Evolutionary conservation across 2,797 vertebrate genomes (phyloP).

Genomic region (Peromyscus eremicus): DNA sequence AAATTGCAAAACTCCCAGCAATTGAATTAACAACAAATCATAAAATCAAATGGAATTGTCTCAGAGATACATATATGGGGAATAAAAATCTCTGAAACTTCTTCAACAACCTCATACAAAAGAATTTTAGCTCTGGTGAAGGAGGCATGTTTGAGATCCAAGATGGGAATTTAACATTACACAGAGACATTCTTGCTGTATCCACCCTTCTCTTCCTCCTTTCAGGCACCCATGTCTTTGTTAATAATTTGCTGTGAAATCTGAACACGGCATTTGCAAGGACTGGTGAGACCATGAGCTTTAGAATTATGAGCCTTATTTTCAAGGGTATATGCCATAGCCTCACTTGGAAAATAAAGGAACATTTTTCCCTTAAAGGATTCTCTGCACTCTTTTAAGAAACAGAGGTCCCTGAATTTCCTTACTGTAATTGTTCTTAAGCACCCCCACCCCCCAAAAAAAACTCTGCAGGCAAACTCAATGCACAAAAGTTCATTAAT

Average conservation of each 20-base stretch:
- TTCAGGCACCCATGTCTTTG: constrained; percentile 57
- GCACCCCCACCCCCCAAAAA: fast-evolving
- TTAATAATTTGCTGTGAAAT: constrained; percentile 72
- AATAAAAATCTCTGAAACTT: constrained; percentile 40
- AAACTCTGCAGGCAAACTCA: constrained; percentile 35
- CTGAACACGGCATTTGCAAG: constrained; percentile 38
- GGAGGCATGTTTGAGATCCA: constrained; percentile 55
- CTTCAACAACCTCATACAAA: constrained; percentile 27
- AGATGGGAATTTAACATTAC: constrained; percentile 67
- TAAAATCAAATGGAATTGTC: constrained; percentile 48
- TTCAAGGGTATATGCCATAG: constrained; percentile 57
- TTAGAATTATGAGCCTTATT: constrained; percentile 70
- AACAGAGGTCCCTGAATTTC: constrained; percentile 59
- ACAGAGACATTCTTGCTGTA: constrained; percentile 66
- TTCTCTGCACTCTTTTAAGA: constrained; percentile 63
- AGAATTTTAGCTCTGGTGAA: constrained; percentile 50
- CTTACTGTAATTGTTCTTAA: neutral
- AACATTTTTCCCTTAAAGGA: constrained; percentile 55
- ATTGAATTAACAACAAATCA: neutral
- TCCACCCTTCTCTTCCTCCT: constrained; percentile 54
- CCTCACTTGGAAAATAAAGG: constrained; percentile 62
- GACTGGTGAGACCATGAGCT: constrained; percentile 42
- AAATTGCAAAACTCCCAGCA: neutral
- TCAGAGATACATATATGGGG: neutral
- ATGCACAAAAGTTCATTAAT: constrained; percentile 60